phyloP scores from a whole-genome alignment of 2,797 vertebrate species.

The Pangasius krempfi region DNA sequence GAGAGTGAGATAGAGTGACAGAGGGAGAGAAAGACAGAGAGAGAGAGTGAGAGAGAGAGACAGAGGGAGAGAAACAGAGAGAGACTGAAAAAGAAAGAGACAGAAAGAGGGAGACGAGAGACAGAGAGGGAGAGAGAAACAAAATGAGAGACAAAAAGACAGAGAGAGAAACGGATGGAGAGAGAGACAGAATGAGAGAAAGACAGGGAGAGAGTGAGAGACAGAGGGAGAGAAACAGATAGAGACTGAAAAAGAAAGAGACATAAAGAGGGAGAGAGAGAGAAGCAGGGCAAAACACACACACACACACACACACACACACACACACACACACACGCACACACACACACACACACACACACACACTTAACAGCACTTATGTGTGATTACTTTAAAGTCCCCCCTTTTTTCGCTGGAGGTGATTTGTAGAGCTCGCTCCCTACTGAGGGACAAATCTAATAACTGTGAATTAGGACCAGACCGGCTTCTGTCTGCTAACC shows the following conservation, averaged over 20 bases:
- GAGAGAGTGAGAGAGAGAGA: background rate
- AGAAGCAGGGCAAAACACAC: background rate
- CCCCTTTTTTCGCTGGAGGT: background rate
- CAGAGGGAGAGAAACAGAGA: background rate
- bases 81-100: background rate
- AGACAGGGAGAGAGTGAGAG: background rate
- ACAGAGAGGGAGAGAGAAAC: background rate
- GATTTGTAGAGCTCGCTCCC: background rate
- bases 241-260: no score
- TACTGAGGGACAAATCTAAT: constrained; percentile 23
- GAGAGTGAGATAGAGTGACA: no score
- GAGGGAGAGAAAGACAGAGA: background rate
- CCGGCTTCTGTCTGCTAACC: constrained; percentile 14
- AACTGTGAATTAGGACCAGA: constrained; percentile 36
- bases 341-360: background rate
- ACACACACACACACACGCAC: background rate
- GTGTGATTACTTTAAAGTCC: constrained; percentile 15
- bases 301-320: background rate
- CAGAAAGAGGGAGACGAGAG: no score
- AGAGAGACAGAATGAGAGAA: background rate
- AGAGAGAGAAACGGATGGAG: background rate
- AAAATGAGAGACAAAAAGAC: background rate
- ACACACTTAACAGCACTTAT: background rate
- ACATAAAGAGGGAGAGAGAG: background rate
- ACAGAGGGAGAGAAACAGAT: background rate